Evolutionary conservation across 2,888 invertebrate species (phyloP).

Genomic region (Stenurella melanura): DNA sequence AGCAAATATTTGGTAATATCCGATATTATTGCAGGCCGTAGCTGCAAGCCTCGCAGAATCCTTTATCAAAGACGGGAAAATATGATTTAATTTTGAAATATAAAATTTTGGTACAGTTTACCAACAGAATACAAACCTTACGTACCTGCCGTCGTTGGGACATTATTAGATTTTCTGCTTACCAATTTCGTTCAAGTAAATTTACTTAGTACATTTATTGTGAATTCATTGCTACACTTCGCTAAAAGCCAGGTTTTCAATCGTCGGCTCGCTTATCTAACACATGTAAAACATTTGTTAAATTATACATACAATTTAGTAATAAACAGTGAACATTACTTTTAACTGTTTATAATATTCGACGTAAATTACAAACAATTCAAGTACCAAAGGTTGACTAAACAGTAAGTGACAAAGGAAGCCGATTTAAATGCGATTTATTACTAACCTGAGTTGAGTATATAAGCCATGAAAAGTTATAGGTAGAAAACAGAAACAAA

Average conservation of each 20-base stretch:
- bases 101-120: constrained; percentile 30
- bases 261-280: neutral
- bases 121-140: constrained; percentile 12
- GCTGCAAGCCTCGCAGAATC: constrained; percentile 51
- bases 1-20: constrained; percentile 61
- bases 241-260: too few species aligned
- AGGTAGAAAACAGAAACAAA: too few species aligned
- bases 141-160: constrained; percentile 13
- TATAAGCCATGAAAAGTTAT: too few species aligned
- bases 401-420: too few species aligned
- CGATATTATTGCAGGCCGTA: constrained; percentile 58
- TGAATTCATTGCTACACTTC: neutral
- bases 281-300: neutral
- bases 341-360: too few species aligned
- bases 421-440: too few species aligned
- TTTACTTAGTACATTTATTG: neutral
- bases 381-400: too few species aligned
- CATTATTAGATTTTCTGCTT: constrained; percentile 22
- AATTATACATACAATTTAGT: neutral
- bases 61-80: constrained; percentile 45
- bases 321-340: too few species aligned
- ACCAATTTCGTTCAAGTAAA: constrained; percentile 9
- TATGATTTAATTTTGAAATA: constrained; percentile 34
- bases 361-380: too few species aligned
- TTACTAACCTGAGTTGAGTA: too few species aligned